Evolutionary conservation across 2,797 vertebrate species (phyloP).

Genomic region (Tauraco hartlaubi): DNA sequence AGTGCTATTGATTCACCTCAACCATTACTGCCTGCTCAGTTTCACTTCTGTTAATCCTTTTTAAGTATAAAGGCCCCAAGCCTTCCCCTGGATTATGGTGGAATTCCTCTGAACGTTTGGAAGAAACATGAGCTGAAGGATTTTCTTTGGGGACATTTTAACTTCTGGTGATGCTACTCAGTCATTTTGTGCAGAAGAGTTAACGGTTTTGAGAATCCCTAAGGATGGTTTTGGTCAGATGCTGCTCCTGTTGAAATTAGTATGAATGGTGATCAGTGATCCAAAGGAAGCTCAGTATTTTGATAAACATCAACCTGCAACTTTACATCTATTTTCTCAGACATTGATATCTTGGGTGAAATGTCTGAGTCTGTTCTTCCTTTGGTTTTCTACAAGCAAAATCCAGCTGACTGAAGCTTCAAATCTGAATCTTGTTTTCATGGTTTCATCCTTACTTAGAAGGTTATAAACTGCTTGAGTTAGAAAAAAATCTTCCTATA

Average conservation of each 20-base stretch:
- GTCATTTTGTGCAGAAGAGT: background rate
- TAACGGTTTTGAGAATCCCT: background rate
- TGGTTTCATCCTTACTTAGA: background rate
- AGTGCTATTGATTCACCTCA: background rate
- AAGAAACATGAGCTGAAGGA: background rate
- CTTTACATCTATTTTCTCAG: background rate
- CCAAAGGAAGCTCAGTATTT: background rate
- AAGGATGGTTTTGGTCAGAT: background rate
- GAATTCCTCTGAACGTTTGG: background rate
- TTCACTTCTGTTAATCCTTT: background rate
- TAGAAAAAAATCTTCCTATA: background rate
- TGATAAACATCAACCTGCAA: background rate
- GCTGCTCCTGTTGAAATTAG: background rate
- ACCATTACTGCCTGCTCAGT: background rate
- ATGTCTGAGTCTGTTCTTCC: background rate
- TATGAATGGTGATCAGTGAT: background rate
- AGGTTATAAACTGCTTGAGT: background rate
- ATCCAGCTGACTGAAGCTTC: background rate
- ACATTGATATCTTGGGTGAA: background rate
- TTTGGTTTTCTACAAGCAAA: background rate
- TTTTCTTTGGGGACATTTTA: background rate
- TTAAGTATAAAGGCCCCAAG: background rate
- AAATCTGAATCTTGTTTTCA: background rate
- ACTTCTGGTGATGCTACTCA: background rate
- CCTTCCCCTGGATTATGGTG: fast-evolving